Percentiles rank a stretch among this genome's conserved stretches.
phyloP scores from a whole-genome alignment of 1,140 invertebrate genomes.

The Orussus abietinus region DNA sequence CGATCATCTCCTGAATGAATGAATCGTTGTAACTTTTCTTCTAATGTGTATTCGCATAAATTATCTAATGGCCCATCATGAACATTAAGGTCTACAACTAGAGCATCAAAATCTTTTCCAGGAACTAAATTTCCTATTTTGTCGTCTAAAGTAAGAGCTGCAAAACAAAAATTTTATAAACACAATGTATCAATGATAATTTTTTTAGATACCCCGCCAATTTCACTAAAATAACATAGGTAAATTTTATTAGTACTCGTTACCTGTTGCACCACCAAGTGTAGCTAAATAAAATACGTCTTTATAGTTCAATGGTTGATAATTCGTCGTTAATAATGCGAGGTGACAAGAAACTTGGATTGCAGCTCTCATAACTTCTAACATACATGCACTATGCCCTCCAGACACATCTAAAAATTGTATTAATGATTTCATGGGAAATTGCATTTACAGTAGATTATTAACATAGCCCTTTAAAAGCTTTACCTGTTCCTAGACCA shows the following conservation, averaged over 20 bases:
- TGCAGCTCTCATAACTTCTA: slow-evolving; percentile 70
- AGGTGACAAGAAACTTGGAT: slow-evolving; percentile 71
- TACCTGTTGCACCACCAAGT: slow-evolving; percentile 77
- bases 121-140: slow-evolving; percentile 74
- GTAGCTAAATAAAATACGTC: slow-evolving; percentile 84
- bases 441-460: slow-evolving; percentile 10
- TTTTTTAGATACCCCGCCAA: slow-evolving; percentile 6
- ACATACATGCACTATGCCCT: slow-evolving; percentile 71
- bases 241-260: slow-evolving; percentile 14
- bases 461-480: not conserved
- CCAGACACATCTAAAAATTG: slow-evolving; percentile 71
- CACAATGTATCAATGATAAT: slow-evolving; percentile 5
- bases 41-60: slow-evolving; percentile 48
- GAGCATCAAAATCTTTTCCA: slow-evolving; percentile 83
- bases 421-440: slow-evolving; percentile 8
- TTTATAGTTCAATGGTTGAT: slow-evolving; percentile 63
- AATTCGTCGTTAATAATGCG: slow-evolving; percentile 48
- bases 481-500: slow-evolving; percentile 79
- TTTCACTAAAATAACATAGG: slow-evolving; percentile 12
- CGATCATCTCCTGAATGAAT: slow-evolving; percentile 80
- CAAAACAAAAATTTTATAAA: slow-evolving; percentile 34
- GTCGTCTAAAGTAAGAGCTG: slow-evolving; percentile 69
- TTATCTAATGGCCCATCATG: slow-evolving; percentile 56
- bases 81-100: slow-evolving; percentile 63
- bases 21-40: slow-evolving; percentile 74